These are phyloP conservation scores for Dicentrarchus labrax DNA, from an alignment of 2,113 vertebrate genomes.

Conservation along the genomic window DNA sequence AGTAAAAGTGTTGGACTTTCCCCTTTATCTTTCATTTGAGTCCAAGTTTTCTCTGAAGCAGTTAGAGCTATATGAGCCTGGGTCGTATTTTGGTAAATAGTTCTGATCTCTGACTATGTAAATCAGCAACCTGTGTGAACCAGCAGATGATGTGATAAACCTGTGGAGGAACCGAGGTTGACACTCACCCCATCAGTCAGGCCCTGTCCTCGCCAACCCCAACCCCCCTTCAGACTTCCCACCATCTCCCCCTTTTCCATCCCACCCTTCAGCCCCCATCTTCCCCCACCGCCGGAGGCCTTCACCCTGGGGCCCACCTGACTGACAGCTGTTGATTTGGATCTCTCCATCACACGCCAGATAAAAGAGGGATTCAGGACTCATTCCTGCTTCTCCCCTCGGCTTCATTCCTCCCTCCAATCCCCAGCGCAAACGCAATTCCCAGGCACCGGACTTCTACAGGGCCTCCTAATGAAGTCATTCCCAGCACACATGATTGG, in stretches of 20 bases:
- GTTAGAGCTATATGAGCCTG: background rate
- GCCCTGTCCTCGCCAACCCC: constrained; percentile 22
- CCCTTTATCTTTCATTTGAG: background rate
- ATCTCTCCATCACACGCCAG: constrained; percentile 77
- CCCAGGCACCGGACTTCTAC: constrained; percentile 67
- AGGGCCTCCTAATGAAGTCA: constrained; percentile 79
- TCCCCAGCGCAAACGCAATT: constrained; percentile 66
- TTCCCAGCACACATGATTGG: constrained; percentile 78
- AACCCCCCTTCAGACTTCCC: constrained; percentile 4
- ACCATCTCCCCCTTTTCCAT: constrained; percentile 25
- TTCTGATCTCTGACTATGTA: constrained; percentile 17
- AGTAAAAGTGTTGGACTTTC: background rate
- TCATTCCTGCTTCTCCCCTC: constrained; percentile 60
- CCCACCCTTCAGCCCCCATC: background rate
- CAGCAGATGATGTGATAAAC: constrained; percentile 36
- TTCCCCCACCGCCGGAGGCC: constrained; percentile 54
- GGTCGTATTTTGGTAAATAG: background rate
- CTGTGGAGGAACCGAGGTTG: constrained; percentile 36
- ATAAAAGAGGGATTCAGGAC: constrained; percentile 77
- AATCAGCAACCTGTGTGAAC: constrained; percentile 23
- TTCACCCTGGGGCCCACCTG: constrained; percentile 73
- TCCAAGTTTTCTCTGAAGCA: background rate
- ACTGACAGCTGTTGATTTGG: constrained; percentile 82
- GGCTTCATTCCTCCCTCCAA: constrained; percentile 43
- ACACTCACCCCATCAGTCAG: constrained; percentile 65